phyloP scores from a whole-genome alignment of 1,140 invertebrate genomes.

The Meloidogyne floridensis region DNA sequence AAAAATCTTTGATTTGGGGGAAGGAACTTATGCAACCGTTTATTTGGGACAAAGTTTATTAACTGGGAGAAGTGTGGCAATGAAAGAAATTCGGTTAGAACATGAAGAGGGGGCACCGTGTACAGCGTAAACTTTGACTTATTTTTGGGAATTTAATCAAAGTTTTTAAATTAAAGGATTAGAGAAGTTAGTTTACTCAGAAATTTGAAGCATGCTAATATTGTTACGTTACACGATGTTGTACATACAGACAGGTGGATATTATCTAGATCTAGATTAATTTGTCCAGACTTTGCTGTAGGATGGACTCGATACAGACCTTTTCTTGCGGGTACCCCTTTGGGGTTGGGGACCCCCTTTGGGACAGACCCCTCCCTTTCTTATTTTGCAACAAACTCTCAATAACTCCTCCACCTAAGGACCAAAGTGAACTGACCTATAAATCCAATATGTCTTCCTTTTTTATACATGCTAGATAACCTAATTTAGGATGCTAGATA shows the following conservation, averaged over 20 bases:
- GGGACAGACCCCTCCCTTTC: no score
- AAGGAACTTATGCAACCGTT: slow-evolving; percentile 78
- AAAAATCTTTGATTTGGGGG: slow-evolving; percentile 71
- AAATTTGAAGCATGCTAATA: slow-evolving; percentile 71
- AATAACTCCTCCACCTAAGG: no score
- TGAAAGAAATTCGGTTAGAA: slow-evolving; percentile 77
- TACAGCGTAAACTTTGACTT: slow-evolving; percentile 73
- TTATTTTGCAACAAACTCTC: no score
- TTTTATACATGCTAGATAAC: no score
- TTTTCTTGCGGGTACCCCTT: no score
- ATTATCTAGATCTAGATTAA: no score
- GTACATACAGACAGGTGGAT: slow-evolving; percentile 73
- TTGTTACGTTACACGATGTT: slow-evolving; percentile 76
- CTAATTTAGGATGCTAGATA: no score
- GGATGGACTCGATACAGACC: no score
- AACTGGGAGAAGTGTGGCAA: slow-evolving; percentile 74
- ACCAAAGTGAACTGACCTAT: no score
- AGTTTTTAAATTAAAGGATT: slow-evolving; percentile 66
- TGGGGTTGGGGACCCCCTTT: no score
- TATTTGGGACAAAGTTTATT: slow-evolving; percentile 73
- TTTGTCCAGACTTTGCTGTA: no score
- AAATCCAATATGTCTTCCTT: no score
- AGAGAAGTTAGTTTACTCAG: slow-evolving; percentile 73
- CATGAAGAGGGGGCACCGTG: slow-evolving; percentile 78
- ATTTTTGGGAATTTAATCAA: not conserved